A percentile compares a stretch with the other conserved stretches of the same genome.
Evolutionary conservation across 1,140 invertebrate genomes (phyloP).

Genomic region (Pogonus chalceus): DNA sequence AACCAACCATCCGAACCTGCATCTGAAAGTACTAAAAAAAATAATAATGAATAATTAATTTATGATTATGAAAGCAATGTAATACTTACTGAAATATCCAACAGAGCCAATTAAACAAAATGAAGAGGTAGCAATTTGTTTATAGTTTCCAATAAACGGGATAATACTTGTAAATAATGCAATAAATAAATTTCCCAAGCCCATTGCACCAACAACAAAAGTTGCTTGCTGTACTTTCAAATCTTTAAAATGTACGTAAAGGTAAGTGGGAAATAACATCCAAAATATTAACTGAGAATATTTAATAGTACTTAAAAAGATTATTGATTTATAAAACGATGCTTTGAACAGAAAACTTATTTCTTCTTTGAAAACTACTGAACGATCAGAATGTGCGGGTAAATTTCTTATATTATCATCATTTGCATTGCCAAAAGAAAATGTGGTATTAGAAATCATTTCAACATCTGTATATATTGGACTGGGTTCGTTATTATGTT

Average conservation of each 20-base stretch:
- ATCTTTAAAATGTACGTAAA: constrained; percentile 34
- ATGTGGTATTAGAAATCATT: constrained; percentile 21
- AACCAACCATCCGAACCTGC: neutral
- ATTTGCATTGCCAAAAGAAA: neutral
- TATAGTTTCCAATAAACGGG: constrained; percentile 33
- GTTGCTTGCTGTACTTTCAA: constrained; percentile 34
- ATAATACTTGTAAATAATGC: constrained; percentile 33
- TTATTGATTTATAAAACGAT: constrained; percentile 38
- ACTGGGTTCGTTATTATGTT: constrained; percentile 22
- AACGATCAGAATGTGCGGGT: constrained; percentile 24
- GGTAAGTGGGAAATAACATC: constrained; percentile 32
- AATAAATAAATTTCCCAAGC: constrained; percentile 33
- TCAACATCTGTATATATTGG: constrained; percentile 39
- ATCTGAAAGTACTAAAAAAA: neutral
- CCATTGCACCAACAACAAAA: constrained; percentile 30
- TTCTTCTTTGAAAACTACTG: constrained; percentile 35
- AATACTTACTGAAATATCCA: constrained; percentile 37
- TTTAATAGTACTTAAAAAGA: constrained; percentile 34
- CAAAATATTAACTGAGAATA: constrained; percentile 34
- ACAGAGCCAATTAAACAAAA: constrained; percentile 34
- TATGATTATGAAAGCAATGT: no score
- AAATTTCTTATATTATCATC: constrained; percentile 29
- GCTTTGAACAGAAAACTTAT: constrained; percentile 34
- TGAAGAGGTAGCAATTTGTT: constrained; percentile 28
- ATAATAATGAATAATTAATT: no score